These are phyloP conservation scores for Metalampra italica DNA, from an alignment of 2,888 invertebrate genomes.

Conservation along the genomic window DNA sequence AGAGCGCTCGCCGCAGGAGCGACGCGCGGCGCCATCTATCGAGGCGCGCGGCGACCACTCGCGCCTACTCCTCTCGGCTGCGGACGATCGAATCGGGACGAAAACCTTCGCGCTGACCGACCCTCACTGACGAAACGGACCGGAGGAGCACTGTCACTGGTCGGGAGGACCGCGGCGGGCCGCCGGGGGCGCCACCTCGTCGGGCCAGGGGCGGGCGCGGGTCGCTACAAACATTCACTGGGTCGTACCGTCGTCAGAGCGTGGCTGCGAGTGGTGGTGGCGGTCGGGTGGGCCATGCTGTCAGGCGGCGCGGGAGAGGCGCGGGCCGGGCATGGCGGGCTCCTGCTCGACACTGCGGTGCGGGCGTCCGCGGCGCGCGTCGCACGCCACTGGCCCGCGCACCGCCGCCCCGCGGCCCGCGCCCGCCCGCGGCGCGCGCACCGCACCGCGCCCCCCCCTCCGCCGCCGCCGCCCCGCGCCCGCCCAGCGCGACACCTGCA, in stretches of 20 bases:
- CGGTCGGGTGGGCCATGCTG: constrained; percentile 76
- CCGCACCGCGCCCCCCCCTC: constrained; percentile 24
- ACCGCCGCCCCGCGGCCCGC: constrained; percentile 52
- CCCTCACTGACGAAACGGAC: constrained; percentile 46
- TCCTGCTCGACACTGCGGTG: constrained; percentile 76
- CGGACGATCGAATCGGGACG: constrained; percentile 75
- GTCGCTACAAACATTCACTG: constrained; percentile 25
- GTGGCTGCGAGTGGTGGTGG: constrained; percentile 78
- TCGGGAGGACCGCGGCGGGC: constrained; percentile 30
- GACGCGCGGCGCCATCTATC: constrained; percentile 74
- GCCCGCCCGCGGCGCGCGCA: constrained; percentile 56
- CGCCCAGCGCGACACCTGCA: not conserved
- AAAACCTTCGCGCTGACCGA: constrained; percentile 52
- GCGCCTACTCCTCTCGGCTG: constrained; percentile 67
- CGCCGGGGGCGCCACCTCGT: constrained; percentile 20
- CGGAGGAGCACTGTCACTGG: constrained; percentile 63
- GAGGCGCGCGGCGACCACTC: constrained; percentile 69
- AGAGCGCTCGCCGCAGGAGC: constrained; percentile 75
- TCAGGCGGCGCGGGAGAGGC: constrained; percentile 76
- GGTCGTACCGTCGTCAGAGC: constrained; percentile 77
- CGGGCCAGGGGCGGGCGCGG: constrained; percentile 21
- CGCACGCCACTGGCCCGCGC: constrained; percentile 75
- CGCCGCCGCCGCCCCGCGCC: constrained; percentile 1
- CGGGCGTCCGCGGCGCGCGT: constrained; percentile 77
- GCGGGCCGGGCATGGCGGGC: constrained; percentile 78